Evolutionary conservation across 2,888 invertebrate species (phyloP), one percentile per base, ranked within the genome.

Genomic region (Odontocerum albicorne): DNA sequence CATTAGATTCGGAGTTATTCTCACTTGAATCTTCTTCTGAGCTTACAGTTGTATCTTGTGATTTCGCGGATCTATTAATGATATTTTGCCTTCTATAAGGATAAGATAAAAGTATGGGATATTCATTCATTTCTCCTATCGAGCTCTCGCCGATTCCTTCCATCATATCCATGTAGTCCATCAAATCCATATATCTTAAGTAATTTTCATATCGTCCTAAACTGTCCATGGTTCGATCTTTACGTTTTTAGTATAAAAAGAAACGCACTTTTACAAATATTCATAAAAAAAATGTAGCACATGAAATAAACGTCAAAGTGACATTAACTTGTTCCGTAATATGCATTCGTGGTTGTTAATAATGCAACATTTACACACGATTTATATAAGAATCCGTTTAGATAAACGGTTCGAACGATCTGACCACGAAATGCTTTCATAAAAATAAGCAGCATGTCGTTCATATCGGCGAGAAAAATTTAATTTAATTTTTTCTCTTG

Each of bases 121-220:
- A 16, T 15, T 50, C 27, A 39, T 22, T 50, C 19, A 47, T 47
- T 42, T 47, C 47, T 4, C 35, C 38, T 13, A 38, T 36, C 15
- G 49, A 40, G 22, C 33, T 39, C 15, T 54, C 54, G 38, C 55
- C 50, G 16, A 59, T 19, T 38, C 49, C 51, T 33, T 59, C 59
- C 51, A 59, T 42, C 46, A 44, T 55, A 33, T 59, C 59, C 59
- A 59, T 55, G 33, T 17, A 31, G 44, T 59, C 59, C 43, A 59
- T 59, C 7, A 51, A 20, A n/a, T 55, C 51, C 47, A 59, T 55
- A 16, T 59, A 59, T 6, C 54, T 49, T 2, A 58, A 46, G 46
- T 58, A 58, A 31, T 31, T 32, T 27, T 54, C 58, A 21, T 54
- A 58, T 21, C 50, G 36, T 16, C 36, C 54, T 13, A 58, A 46